A percentile compares a stretch with the other conserved stretches of the same genome.
These are phyloP conservation scores for Bostrychus sinensis DNA, from an alignment of 2,113 vertebrate genomes.

Conservation along the genomic window DNA sequence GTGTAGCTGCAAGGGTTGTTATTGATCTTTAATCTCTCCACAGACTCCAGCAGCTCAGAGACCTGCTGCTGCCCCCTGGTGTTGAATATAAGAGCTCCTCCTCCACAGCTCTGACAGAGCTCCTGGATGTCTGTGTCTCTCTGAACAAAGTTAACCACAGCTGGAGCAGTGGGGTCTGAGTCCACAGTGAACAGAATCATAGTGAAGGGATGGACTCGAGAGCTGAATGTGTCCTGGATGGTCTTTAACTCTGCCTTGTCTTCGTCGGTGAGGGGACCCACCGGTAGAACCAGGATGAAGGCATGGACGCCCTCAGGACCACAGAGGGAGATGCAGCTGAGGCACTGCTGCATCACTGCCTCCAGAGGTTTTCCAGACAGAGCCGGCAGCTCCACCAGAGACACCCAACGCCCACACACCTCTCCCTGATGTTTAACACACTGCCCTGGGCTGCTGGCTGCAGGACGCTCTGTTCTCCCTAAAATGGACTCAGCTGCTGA, in stretches of 20 bases:
- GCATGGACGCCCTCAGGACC: slow-evolving; percentile 38
- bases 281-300: slow-evolving; percentile 42
- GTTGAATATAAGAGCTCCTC: slow-evolving; percentile 15
- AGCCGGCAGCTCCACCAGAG: slow-evolving; percentile 44
- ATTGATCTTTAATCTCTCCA: no score
- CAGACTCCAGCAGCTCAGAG: slow-evolving; percentile 14
- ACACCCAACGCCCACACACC: slow-evolving; percentile 29
- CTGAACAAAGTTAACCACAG: neutral
- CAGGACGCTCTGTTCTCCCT: neutral
- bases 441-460: slow-evolving; percentile 2
- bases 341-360: slow-evolving; percentile 2
- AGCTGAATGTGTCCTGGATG: slow-evolving; percentile 28
- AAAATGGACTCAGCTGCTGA: slow-evolving; percentile 24
- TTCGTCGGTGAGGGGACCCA: slow-evolving; percentile 23
- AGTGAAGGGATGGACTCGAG: slow-evolving; percentile 22
- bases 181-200: slow-evolving; percentile 38
- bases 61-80: slow-evolving; percentile 22
- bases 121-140: slow-evolving; percentile 13
- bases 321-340: slow-evolving; percentile 36
- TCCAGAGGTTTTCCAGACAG: slow-evolving; percentile 26
- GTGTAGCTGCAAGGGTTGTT: no score
- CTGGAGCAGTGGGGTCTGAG: slow-evolving; percentile 18
- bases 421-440: slow-evolving; percentile 36
- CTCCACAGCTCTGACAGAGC: neutral
- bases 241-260: slow-evolving; percentile 47